Evolutionary conservation across 2,797 vertebrate genomes (phyloP), one percentile per base, ranked within the genome.

Genomic region (Fringilla coelebs): DNA sequence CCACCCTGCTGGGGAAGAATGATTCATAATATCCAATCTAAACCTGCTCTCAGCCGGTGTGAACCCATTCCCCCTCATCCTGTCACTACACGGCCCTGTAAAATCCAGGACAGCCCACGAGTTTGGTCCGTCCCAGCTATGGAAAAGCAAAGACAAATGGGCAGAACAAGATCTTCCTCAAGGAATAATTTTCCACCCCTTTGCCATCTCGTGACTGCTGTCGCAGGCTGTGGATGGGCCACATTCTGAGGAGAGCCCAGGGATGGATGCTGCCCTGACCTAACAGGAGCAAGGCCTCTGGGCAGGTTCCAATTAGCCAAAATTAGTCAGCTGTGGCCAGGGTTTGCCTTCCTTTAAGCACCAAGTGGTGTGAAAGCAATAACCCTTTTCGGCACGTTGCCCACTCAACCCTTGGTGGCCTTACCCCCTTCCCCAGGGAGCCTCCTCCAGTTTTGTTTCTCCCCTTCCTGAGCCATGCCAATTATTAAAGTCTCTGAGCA

Each of bases 221-320:
- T 95, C 19, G 5, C 5, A 1, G 91, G 60, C 62, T 55, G 88
- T 5, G 32, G 88, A 68, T 3, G 20, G 79, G 84, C 88, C 71
- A 85, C 3, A 2, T 48, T 87, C 67, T 68, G 43, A 41, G 41
- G 41, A 67, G 80, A 91, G 85, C 80, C 76, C 72, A 41, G 91
- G 97, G 98, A 97, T 95, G 96, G 97, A 98, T 98, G 98, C 95
- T 92, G 95, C 93, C 94, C 97, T 97, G 97, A 97, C 96, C 98
- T 88, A 94, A 77, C 68, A 49, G 95, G 96, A 98, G 95, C 74
- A 13, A 90, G 94, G 85, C 97, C 96, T 93, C 95, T 89, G 91
- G 95, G 92, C 94, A 97, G 97, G 97, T 97, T 95, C 98, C 98
- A 98, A 98, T 98, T 98, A 99, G 98, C 97, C 97, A 88, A 88